These are phyloP conservation scores for Semnornis frantzii DNA, from an alignment of 2,113 vertebrate genomes.

Conservation along the genomic window DNA sequence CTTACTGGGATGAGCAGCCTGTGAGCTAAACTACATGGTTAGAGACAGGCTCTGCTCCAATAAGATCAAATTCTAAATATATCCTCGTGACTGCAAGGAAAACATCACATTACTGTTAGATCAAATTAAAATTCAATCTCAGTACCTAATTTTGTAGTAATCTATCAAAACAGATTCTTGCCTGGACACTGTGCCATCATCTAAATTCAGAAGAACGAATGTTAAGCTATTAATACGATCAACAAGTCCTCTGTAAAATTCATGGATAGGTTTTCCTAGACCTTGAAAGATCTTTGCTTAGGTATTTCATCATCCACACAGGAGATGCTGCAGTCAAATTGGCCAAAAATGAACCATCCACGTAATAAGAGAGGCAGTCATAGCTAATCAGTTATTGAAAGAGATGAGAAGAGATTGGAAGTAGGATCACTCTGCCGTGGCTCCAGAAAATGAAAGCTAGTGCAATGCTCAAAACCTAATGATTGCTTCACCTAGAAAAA, in stretches of 20 bases:
- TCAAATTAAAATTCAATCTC: neutral
- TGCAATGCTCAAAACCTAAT: neutral
- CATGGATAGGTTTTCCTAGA: neutral
- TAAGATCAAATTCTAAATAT: neutral
- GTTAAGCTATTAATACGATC: neutral
- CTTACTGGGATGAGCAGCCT: neutral
- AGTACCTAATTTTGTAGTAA: neutral
- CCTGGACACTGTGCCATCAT: neutral
- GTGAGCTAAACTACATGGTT: neutral
- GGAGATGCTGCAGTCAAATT: neutral
- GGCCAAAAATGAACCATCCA: neutral
- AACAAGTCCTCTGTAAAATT: neutral
- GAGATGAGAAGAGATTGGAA: neutral
- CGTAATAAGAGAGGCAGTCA: neutral
- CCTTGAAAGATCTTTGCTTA: neutral
- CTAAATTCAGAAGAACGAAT: neutral
- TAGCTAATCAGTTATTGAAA: neutral
- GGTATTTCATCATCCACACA: neutral
- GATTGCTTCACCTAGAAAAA: neutral
- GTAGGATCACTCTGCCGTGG: neutral
- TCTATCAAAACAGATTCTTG: neutral
- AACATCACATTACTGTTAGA: neutral
- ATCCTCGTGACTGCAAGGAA: neutral
- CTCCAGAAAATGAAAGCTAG: neutral
- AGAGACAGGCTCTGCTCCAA: neutral